Evolutionary conservation across 92 coral and sea anemone genomes (phyloP).

Genomic region (Umimayanthus kanabou): DNA sequence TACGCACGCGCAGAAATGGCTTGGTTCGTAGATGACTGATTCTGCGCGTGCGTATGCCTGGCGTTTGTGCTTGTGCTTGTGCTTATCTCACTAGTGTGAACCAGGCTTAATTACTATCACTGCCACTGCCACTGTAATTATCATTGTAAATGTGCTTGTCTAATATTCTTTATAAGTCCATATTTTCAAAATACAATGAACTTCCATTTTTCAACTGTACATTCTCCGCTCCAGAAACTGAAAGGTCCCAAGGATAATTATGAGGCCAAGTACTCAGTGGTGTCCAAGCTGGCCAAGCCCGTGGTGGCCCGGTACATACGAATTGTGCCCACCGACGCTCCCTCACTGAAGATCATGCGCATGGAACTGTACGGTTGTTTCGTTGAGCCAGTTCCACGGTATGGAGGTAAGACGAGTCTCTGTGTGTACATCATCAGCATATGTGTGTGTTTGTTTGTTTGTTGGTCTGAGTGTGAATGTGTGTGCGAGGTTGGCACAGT

Average conservation of each 20-base stretch:
- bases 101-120: no score
- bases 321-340: conserved; percentile 69
- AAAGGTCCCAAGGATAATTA: conserved; percentile 64
- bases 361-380: conserved; percentile 87
- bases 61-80: no score
- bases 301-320: conserved; percentile 78
- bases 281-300: conserved; percentile 63
- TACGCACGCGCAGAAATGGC: no score
- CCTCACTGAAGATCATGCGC: conserved; percentile 66
- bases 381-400: conserved; percentile 70
- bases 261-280: conserved; percentile 63
- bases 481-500: no score
- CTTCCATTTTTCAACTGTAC: background rate
- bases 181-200: no score
- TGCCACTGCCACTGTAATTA: background rate
- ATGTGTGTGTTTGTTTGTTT: background rate
- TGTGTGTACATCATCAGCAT: background rate
- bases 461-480: background rate
- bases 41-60: no score
- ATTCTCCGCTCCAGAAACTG: conserved; percentile 53
- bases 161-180: background rate
- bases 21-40: no score
- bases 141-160: no score
- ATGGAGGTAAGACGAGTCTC: conserved; percentile 52
- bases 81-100: no score